phyloP scores from a whole-genome alignment of 2,113 vertebrate genomes.

The Ochotona curzoniae region DNA sequence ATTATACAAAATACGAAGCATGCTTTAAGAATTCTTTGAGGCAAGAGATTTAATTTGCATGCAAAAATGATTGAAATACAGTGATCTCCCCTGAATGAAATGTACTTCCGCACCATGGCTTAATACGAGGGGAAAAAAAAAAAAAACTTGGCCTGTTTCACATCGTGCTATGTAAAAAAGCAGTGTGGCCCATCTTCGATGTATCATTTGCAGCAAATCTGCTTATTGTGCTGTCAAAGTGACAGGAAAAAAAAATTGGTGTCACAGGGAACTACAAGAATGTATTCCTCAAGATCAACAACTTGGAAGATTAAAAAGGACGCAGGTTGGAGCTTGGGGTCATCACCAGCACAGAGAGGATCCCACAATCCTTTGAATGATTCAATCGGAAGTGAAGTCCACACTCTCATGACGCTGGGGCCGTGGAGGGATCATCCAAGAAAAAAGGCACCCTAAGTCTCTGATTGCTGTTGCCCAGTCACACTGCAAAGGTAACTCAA shows the following conservation, averaged over 20 bases:
- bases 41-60: constrained; percentile 72
- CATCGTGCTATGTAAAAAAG: neutral
- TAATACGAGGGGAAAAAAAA: neutral
- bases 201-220: constrained; percentile 9
- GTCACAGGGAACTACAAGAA: neutral
- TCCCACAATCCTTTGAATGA: too few relatives aligned
- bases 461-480: too few relatives aligned
- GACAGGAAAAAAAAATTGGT: neutral
- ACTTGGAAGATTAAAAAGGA: neutral
- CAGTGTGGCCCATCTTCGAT: neutral
- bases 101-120: neutral
- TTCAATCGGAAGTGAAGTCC: too few relatives aligned
- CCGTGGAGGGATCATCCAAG: too few relatives aligned
- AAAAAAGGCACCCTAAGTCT: too few relatives aligned
- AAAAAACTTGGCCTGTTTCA: neutral
- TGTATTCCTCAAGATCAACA: neutral
- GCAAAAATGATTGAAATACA: constrained; percentile 60
- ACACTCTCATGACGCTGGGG: too few relatives aligned
- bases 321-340: neutral
- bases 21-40: constrained; percentile 71
- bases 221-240: neutral
- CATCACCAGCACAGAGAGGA: neutral
- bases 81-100: neutral
- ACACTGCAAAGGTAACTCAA: too few relatives aligned
- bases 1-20: constrained; percentile 75